Conservation (phyloP, 1,140 invertebrate species). For the Drosophila kanapiae region DNA sequence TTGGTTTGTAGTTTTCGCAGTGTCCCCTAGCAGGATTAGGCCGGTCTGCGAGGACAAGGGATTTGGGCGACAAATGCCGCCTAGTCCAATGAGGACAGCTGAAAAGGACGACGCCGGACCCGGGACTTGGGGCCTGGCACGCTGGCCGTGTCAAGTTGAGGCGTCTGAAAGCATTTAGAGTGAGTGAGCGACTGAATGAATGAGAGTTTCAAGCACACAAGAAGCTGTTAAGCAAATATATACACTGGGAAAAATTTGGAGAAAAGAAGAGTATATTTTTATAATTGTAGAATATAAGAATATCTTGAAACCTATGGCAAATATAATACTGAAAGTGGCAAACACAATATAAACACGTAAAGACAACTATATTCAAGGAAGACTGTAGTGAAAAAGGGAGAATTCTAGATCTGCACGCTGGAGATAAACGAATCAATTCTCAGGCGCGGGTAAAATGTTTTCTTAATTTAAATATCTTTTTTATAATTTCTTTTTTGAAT, state of each 20-base stretch:
- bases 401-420: too few species aligned
- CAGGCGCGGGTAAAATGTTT: too few species aligned
- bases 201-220: constrained; percentile 58
- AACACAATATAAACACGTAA: too few species aligned
- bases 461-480: neutral
- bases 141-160: constrained; percentile 39
- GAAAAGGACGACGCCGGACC: neutral
- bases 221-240: constrained; percentile 74
- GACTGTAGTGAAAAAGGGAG: too few species aligned
- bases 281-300: too few species aligned
- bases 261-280: neutral
- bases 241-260: constrained; percentile 25
- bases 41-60: constrained; percentile 51
- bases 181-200: constrained; percentile 62
- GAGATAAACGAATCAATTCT: too few species aligned
- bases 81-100: constrained; percentile 36
- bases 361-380: too few species aligned
- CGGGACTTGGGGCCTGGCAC: constrained; percentile 15
- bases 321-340: too few species aligned
- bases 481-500: neutral
- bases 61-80: constrained; percentile 61
- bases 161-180: constrained; percentile 72
- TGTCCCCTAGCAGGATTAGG: constrained; percentile 60
- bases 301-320: too few species aligned
- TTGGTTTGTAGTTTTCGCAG: constrained; percentile 54